Conservation (phyloP, 2,113 vertebrate species). For the Pipa parva region DNA sequence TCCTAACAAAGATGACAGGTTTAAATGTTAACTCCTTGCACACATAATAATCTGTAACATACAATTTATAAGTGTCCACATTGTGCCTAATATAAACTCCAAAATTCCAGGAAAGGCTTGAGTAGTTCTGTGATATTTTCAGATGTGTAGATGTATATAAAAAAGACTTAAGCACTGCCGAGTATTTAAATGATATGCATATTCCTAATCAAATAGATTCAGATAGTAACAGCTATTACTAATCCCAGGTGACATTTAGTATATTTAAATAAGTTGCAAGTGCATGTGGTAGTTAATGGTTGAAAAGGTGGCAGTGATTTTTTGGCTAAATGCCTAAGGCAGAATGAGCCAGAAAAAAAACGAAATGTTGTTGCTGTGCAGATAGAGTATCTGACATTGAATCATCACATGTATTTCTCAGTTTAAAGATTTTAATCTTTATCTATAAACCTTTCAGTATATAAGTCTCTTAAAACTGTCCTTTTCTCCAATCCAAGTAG, state of each 20-base stretch:
- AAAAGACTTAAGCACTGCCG: no score
- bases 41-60: no score
- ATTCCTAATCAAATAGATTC: no score
- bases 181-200: no score
- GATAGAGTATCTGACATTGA: constrained; percentile 1
- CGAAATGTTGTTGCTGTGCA: background rate
- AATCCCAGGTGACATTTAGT: no score
- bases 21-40: constrained; percentile 6
- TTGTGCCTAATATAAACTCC: no score
- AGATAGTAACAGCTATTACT: background rate
- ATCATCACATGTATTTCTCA: constrained; percentile 5
- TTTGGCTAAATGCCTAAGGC: constrained; percentile 1
- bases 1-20: constrained; percentile 26
- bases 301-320: background rate
- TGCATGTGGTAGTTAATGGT: background rate
- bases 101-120: no score
- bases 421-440: constrained; percentile 23
- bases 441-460: constrained; percentile 6
- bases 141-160: no score
- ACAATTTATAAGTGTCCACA: no score
- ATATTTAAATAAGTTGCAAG: background rate
- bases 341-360: constrained; percentile 1
- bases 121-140: no score
- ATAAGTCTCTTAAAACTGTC: constrained; percentile 10
- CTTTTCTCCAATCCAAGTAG: background rate